Evolutionary conservation across 2,888 invertebrate species (phyloP).

Genomic region (Prosopocoilus inquinatus): DNA sequence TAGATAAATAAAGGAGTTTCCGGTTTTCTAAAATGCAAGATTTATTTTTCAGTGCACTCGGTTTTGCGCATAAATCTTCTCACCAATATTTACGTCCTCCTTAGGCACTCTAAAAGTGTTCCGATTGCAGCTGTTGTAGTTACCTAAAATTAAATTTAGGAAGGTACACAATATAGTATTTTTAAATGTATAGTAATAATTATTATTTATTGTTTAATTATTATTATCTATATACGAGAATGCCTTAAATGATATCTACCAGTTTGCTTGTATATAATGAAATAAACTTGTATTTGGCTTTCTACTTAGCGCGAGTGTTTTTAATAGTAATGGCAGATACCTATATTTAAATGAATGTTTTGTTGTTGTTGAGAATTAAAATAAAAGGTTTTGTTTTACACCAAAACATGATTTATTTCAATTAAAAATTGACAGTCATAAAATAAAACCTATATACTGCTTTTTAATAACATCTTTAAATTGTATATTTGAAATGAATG

Average conservation of each 20-base stretch:
- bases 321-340: conserved; percentile 9
- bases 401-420: conserved; percentile 6
- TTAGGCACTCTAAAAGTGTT: conserved; percentile 3
- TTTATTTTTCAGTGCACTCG: background rate
- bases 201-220: conserved; percentile 10
- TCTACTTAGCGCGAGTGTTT: conserved; percentile 8
- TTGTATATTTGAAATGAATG: too few species aligned
- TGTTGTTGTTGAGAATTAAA: conserved; percentile 18
- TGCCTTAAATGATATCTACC: conserved; percentile 13
- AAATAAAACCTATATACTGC: too few species aligned
- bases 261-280: conserved; percentile 15
- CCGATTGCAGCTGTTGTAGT: conserved; percentile 5
- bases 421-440: background rate
- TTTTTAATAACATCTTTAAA: too few species aligned
- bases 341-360: conserved; percentile 8
- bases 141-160: conserved; percentile 4
- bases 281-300: conserved; percentile 12
- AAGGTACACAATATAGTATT: conserved; percentile 10
- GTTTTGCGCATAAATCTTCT: too few species aligned
- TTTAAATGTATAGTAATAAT: conserved; percentile 14
- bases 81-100: background rate
- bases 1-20: too few species aligned
- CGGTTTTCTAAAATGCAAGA: background rate
- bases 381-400: conserved; percentile 18
- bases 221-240: conserved; percentile 4